phyloP scores from a whole-genome alignment of 2,797 vertebrate genomes.

The Hippopotamyrus pictus region DNA sequence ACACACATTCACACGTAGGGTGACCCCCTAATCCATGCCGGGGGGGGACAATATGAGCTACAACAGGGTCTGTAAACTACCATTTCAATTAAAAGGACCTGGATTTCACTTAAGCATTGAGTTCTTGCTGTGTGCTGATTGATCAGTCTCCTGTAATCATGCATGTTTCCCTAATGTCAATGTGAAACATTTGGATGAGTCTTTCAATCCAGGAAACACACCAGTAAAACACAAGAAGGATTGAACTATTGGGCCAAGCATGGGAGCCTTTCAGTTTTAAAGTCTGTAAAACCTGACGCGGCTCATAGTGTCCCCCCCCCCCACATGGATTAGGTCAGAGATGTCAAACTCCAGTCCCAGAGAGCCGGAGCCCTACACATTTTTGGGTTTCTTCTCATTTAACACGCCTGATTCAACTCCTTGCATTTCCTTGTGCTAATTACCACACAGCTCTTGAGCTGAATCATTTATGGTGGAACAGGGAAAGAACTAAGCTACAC shows the following conservation, averaged over 20 bases:
- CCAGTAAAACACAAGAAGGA: not conserved
- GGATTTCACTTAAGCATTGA: not conserved
- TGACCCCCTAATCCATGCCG: not conserved
- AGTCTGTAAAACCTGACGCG: not conserved
- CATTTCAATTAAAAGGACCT: not conserved
- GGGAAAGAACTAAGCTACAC: too few relatives aligned
- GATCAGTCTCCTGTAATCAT: not conserved
- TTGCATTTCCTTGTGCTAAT: not conserved
- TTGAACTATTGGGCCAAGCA: not conserved
- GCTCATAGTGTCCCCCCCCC: not conserved
- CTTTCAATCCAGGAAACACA: not conserved
- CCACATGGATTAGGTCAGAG: not conserved
- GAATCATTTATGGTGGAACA: too few relatives aligned
- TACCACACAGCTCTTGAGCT: too few relatives aligned
- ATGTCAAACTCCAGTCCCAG: too few relatives aligned
- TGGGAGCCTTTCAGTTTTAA: not conserved
- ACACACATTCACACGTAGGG: not conserved
- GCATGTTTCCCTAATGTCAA: not conserved
- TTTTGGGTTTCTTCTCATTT: not conserved
- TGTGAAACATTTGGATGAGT: too few relatives aligned
- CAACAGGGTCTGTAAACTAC: not conserved
- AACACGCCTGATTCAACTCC: not conserved
- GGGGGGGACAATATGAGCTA: not conserved
- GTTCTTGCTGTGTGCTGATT: not conserved
- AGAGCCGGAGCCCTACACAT: too few relatives aligned